phyloP scores from a whole-genome alignment of 2,797 vertebrate genomes.

The Falco naumanni region DNA sequence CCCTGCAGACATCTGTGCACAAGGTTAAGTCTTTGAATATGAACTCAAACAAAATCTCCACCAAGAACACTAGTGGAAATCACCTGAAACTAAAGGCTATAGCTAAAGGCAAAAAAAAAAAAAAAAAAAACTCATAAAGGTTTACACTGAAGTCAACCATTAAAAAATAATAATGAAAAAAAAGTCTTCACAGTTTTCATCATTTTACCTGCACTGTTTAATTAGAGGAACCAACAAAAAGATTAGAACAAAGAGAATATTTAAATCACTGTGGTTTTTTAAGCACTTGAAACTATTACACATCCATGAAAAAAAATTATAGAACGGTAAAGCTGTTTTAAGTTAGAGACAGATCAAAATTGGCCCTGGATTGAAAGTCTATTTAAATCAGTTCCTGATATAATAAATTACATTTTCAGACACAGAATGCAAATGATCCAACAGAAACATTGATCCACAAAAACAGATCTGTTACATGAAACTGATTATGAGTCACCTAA shows the following conservation, averaged over 20 bases:
- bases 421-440: constrained; percentile 8
- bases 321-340: constrained; percentile 12
- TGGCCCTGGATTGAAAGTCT: not conserved
- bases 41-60: not conserved
- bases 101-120: not conserved
- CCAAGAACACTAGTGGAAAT: not conserved
- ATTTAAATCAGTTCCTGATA: constrained; percentile 27
- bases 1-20: not conserved
- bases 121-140: not conserved
- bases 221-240: not conserved
- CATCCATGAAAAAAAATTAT: not conserved
- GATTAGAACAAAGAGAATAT: not conserved
- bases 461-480: not conserved
- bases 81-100: not conserved
- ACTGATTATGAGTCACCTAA: not conserved
- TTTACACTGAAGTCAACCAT: not conserved
- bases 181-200: not conserved
- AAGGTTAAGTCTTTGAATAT: not conserved
- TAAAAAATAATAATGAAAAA: not conserved
- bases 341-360: constrained; percentile 19
- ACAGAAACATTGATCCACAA: constrained; percentile 18
- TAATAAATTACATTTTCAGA: constrained; percentile 45
- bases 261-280: not conserved
- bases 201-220: not conserved
- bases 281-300: not conserved